phyloP scores from a whole-genome alignment of 2,888 invertebrate species.

The Nineta flava region DNA sequence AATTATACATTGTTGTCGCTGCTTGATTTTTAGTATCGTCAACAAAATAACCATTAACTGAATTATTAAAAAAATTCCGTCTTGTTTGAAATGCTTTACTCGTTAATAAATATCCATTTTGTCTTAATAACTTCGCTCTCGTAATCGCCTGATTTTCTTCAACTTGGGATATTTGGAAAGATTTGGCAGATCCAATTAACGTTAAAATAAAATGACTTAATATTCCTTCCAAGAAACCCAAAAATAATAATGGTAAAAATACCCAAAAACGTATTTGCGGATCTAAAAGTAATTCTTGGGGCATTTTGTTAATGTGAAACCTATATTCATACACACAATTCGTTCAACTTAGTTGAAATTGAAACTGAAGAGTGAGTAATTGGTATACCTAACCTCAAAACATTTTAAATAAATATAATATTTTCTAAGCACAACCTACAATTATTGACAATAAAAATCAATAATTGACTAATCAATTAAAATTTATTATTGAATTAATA shows the following conservation, averaged over 20 bases:
- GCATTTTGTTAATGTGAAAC: slow-evolving; percentile 28
- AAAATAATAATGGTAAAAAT: slow-evolving; percentile 93
- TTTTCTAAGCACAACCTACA: background rate
- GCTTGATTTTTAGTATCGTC: slow-evolving; percentile 49
- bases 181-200: slow-evolving; percentile 85
- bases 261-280: slow-evolving; percentile 97
- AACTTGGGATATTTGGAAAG: slow-evolving; percentile 86
- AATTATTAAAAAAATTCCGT: slow-evolving; percentile 88
- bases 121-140: slow-evolving; percentile 75
- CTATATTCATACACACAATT: background rate
- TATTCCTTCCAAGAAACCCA: slow-evolving; percentile 94
- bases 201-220: slow-evolving; percentile 95
- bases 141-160: slow-evolving; percentile 95
- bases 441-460: too few species aligned
- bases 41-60: slow-evolving; percentile 87
- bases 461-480: too few species aligned
- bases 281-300: slow-evolving; percentile 77
- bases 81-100: slow-evolving; percentile 83
- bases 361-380: background rate
- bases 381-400: background rate
- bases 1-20: slow-evolving; percentile 66
- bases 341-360: too few species aligned
- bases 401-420: background rate
- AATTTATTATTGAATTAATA: too few species aligned
- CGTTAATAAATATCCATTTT: slow-evolving; percentile 92